Evolutionary conservation across 2,113 vertebrate genomes (phyloP).

Genomic region (Psittacus erithacus): DNA sequence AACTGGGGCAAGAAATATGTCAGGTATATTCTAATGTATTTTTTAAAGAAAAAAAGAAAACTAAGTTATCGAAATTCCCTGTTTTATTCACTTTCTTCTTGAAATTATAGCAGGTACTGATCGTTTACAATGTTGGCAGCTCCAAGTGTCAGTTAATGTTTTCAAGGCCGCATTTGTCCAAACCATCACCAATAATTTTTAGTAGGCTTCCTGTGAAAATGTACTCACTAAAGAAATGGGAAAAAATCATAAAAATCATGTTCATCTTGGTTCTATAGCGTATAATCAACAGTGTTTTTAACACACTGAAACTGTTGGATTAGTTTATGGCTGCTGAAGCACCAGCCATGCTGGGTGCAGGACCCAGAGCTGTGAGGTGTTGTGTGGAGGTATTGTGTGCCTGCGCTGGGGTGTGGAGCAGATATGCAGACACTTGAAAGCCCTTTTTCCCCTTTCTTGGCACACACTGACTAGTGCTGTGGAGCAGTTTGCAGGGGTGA

Average conservation of each 20-base stretch:
- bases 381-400: background rate
- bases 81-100: background rate
- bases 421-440: background rate
- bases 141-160: background rate
- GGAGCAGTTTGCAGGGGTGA: background rate
- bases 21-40: background rate
- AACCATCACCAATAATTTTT: background rate
- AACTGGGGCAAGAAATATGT: background rate
- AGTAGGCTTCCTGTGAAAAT: background rate
- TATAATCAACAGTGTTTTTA: background rate
- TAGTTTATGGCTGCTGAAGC: background rate
- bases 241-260: background rate
- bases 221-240: background rate
- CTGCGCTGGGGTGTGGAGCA: fast-evolving
- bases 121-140: background rate
- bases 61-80: background rate
- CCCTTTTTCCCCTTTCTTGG: background rate
- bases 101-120: background rate
- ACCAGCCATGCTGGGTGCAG: fast-evolving
- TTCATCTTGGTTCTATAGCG: background rate
- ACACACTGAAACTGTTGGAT: background rate
- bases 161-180: background rate
- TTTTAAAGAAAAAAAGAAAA: background rate
- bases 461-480: background rate
- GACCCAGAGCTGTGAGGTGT: background rate